Conservation (phyloP, 30 jellyfish, hydroid and myxozoan genomes). For the Cassiopea xamachana region DNA sequence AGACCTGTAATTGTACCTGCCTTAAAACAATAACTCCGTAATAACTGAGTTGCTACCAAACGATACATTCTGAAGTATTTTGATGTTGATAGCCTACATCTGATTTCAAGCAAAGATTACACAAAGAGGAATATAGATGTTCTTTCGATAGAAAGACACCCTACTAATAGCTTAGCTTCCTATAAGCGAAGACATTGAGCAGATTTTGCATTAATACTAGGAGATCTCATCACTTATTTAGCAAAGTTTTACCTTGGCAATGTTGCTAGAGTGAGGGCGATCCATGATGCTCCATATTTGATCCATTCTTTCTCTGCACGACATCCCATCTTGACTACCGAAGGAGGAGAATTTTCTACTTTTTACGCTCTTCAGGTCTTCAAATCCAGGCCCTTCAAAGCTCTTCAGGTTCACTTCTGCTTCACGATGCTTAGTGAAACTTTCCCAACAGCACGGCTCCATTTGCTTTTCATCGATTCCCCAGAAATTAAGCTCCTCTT, state of each 20-base stretch:
- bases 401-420: slow-evolving; percentile 92
- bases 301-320: slow-evolving; percentile 67
- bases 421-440: slow-evolving; percentile 95
- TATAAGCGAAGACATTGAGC: neutral
- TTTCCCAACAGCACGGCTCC: slow-evolving; percentile 99
- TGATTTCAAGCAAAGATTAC: no score
- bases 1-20: neutral
- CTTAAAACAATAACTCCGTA: neutral
- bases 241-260: slow-evolving; percentile 78
- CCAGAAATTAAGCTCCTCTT: slow-evolving; percentile 98
- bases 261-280: slow-evolving; percentile 93
- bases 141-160: no score
- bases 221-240: neutral
- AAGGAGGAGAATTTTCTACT: slow-evolving; percentile 64
- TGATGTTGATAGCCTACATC: no score
- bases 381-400: slow-evolving; percentile 98
- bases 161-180: neutral
- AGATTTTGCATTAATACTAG: neutral
- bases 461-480: slow-evolving; percentile 98
- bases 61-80: neutral
- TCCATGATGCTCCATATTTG: slow-evolving; percentile 86
- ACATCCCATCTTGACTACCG: slow-evolving; percentile 47
- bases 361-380: slow-evolving; percentile 71
- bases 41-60: neutral
- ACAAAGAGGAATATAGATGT: no score